Evolutionary conservation across 1,140 invertebrate species (phyloP).

Genomic region (Vollenhovia emeryi): DNA sequence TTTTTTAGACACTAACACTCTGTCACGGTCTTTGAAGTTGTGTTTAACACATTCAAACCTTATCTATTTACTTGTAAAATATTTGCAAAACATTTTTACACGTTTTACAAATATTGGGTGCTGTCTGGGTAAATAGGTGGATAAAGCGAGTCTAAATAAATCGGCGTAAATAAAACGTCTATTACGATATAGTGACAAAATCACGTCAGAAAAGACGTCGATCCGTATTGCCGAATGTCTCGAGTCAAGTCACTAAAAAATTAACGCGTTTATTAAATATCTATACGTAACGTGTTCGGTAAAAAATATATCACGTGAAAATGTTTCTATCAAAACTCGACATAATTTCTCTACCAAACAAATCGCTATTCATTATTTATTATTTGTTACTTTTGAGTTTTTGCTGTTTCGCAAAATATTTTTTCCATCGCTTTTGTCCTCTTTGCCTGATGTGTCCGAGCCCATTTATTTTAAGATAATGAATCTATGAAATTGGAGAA

Average conservation of each 20-base stretch:
- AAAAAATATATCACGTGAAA: background rate
- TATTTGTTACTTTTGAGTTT: background rate
- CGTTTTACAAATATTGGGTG: too few relatives aligned
- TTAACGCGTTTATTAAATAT: background rate
- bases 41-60: too few relatives aligned
- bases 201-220: background rate
- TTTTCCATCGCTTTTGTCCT: background rate
- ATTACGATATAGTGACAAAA: background rate
- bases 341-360: background rate
- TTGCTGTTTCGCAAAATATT: background rate
- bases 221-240: background rate
- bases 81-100: too few relatives aligned
- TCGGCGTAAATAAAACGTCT: background rate
- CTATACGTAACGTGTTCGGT: background rate
- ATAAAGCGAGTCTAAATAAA: background rate
- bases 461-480: background rate
- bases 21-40: too few relatives aligned
- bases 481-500: background rate
- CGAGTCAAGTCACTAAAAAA: background rate
- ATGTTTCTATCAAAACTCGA: background rate
- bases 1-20: too few relatives aligned
- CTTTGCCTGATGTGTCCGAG: background rate
- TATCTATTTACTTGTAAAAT: too few relatives aligned
- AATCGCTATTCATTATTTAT: background rate
- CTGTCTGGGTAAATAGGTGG: background rate